Percentiles rank a stretch among this genome's conserved stretches.
phyloP scores from a whole-genome alignment of 1,140 invertebrate species.

The Batillaria attramentaria region DNA sequence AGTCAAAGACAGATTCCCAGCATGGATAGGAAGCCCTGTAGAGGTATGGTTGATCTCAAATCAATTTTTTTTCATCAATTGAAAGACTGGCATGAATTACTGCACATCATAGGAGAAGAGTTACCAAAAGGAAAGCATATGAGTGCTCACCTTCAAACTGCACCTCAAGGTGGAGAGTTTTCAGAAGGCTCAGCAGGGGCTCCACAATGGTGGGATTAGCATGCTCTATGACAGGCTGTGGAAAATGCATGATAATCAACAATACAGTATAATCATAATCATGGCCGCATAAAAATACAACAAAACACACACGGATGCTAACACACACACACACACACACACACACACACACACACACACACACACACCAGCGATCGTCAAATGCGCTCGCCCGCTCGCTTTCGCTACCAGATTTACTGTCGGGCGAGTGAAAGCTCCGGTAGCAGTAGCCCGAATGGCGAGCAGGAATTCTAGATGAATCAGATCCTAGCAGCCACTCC shows the following conservation, averaged over 20 bases:
- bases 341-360: constrained; percentile 3
- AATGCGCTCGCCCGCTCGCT: no score
- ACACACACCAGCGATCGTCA: background rate
- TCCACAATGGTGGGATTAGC: constrained; percentile 69
- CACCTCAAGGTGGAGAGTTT: constrained; percentile 70
- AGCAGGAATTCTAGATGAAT: no score
- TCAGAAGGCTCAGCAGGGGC: constrained; percentile 66
- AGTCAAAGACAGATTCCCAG: no score
- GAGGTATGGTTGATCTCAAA: no score
- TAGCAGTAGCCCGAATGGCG: no score
- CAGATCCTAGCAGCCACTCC: no score
- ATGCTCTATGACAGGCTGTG: constrained; percentile 66
- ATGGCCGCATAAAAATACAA: background rate
- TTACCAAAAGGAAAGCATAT: background rate
- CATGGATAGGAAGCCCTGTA: no score
- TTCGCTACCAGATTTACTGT: no score
- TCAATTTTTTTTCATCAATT: background rate
- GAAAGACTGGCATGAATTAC: background rate
- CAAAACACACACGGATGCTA: background rate
- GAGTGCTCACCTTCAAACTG: constrained; percentile 72
- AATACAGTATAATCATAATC: no score
- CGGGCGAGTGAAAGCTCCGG: no score
- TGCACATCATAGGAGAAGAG: no score
- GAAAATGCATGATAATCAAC: no score
- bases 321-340: background rate